phyloP scores from a whole-genome alignment of 2,797 vertebrate species.

The Agapornis canus region DNA sequence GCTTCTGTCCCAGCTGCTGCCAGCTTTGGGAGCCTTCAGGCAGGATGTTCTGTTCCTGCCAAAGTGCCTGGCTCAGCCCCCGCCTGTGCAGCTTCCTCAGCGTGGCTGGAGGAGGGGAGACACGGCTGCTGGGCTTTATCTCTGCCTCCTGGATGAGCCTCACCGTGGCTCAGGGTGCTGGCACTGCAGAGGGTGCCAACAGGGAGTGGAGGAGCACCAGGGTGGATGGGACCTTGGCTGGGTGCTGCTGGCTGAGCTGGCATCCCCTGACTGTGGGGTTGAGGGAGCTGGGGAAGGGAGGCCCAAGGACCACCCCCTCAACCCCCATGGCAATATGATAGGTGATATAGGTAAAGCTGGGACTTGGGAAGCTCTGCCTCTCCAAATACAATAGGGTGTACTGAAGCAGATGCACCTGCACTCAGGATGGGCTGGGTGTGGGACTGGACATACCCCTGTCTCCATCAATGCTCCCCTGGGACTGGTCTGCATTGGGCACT shows the following conservation, averaged over 20 bases:
- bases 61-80: neutral
- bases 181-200: neutral
- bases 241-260: neutral
- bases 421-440: neutral
- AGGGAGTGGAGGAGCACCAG: neutral
- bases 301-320: neutral
- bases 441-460: too few species aligned
- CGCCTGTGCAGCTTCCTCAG: rapidly evolving
- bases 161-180: rapidly evolving
- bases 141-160: rapidly evolving
- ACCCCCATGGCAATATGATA: neutral
- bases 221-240: neutral
- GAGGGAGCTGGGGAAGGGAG: neutral
- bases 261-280: neutral
- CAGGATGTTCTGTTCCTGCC: conserved; percentile 36
- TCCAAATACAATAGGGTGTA: rapidly evolving
- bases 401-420: neutral
- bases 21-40: rapidly evolving
- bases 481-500: neutral
- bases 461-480: neutral
- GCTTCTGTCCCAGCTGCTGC: neutral
- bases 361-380: neutral
- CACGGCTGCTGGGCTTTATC: rapidly evolving
- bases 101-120: neutral
- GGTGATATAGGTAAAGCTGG: neutral